Evolutionary conservation across 2,113 vertebrate genomes (phyloP).

Genomic region (Prochilodus magdalenae): DNA sequence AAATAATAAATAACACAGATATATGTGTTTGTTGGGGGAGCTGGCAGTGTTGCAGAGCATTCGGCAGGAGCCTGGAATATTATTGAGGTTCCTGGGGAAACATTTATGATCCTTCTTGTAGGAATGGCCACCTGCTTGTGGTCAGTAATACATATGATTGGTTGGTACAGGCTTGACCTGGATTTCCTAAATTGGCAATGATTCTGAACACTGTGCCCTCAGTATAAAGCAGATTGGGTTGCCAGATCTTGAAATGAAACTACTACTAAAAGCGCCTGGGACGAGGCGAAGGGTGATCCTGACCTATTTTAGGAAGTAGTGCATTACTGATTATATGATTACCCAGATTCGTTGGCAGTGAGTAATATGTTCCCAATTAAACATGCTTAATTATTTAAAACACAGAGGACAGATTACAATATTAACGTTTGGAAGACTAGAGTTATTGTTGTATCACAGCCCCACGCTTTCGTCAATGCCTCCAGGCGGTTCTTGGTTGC

Average conservation of each 20-base stretch:
- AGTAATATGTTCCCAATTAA: background rate
- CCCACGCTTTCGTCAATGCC: too few species aligned
- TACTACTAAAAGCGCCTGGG: background rate
- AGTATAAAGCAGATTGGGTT: background rate
- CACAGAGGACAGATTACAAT: too few species aligned
- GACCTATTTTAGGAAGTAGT: background rate
- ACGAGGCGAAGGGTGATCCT: background rate
- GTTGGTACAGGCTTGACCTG: background rate
- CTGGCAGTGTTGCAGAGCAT: too few species aligned
- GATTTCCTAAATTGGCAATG: background rate
- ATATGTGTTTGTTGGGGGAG: too few species aligned
- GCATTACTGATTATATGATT: background rate
- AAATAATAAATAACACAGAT: too few species aligned
- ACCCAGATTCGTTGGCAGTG: background rate
- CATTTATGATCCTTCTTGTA: too few species aligned
- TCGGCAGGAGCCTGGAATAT: too few species aligned
- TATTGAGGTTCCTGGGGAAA: too few species aligned
- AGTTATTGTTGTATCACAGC: background rate
- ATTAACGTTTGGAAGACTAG: background rate
- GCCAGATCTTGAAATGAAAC: background rate
- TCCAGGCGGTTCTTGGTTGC: too few species aligned
- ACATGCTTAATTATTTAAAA: background rate
- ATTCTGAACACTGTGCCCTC: background rate
- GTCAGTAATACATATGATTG: background rate
- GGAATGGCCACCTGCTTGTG: background rate